Evolutionary conservation across 2,888 invertebrate species (phyloP).

Genomic region (Diloba caeruleocephala): DNA sequence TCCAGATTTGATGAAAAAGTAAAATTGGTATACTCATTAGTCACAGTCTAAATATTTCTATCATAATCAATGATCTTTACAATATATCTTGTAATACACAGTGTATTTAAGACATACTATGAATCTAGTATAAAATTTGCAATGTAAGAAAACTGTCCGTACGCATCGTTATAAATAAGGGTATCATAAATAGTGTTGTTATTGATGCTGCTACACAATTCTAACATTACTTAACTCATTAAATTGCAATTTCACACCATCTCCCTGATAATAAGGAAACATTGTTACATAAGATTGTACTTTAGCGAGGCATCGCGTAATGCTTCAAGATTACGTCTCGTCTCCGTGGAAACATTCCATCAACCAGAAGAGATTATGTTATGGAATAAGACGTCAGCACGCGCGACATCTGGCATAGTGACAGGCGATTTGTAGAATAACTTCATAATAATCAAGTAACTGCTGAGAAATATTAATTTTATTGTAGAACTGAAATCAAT

Average conservation of each 20-base stretch:
- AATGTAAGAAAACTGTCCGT: constrained; percentile 2
- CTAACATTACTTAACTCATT: constrained; percentile 45
- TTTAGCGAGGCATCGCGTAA: constrained; percentile 64
- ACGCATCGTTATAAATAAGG: constrained; percentile 31
- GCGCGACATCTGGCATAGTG: constrained; percentile 42
- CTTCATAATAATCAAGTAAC: constrained; percentile 29
- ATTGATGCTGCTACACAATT: constrained; percentile 29
- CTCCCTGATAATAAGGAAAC: constrained; percentile 63
- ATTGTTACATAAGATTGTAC: constrained; percentile 59
- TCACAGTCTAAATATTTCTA: too few species aligned
- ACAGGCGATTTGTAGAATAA: constrained; percentile 41
- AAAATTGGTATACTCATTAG: too few species aligned
- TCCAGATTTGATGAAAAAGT: too few species aligned
- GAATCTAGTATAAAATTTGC: not conserved
- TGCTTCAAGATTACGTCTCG: constrained; percentile 60
- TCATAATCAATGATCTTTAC: too few species aligned
- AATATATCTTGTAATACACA: too few species aligned
- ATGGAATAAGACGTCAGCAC: constrained; percentile 41
- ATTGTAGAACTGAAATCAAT: constrained; percentile 16
- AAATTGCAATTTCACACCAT: constrained; percentile 63
- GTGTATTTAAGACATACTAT: not conserved
- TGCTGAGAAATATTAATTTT: too few species aligned
- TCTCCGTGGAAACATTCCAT: constrained; percentile 49
- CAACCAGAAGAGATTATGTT: constrained; percentile 44
- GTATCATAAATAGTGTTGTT: constrained; percentile 29